Conservation (phyloP, 2,797 vertebrate species). For the Yasuhikotakia modesta region DNA sequence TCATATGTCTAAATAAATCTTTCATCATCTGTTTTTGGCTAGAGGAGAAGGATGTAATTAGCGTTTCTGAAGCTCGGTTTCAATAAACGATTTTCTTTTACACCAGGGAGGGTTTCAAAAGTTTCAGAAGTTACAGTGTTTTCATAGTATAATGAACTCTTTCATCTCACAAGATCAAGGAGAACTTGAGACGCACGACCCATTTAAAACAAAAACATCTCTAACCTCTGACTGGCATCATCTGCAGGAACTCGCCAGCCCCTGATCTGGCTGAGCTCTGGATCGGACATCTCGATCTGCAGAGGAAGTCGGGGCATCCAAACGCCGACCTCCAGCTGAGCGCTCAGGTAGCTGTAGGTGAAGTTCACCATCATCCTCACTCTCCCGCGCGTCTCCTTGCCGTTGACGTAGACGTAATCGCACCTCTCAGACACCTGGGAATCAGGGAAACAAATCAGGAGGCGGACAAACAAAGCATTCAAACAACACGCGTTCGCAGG, state of each 20-base stretch:
- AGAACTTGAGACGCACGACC: neutral
- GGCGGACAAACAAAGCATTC: conserved; percentile 33
- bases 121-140: conserved; percentile 9
- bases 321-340: conserved; percentile 85
- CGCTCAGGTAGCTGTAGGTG: conserved; percentile 87
- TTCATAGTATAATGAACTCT: conserved; percentile 7
- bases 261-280: conserved; percentile 93
- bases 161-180: neutral
- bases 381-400: conserved; percentile 89
- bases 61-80: neutral
- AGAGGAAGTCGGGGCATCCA: conserved; percentile 92
- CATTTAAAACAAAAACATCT: neutral
- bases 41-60: neutral
- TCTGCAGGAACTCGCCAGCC: conserved; percentile 87
- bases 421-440: conserved; percentile 88
- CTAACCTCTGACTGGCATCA: conserved; percentile 77
- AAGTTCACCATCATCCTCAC: conserved; percentile 84
- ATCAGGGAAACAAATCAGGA: conserved; percentile 35
- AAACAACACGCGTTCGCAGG: conserved; percentile 26
- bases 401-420: conserved; percentile 91
- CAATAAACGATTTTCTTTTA: neutral
- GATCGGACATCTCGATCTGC: conserved; percentile 88
- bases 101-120: neutral
- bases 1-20: neutral
- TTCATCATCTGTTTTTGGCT: neutral